These are phyloP conservation scores for Sarotherodon lohbergeri DNA, from an alignment of 2,113 vertebrate species.

Conservation along the genomic window DNA sequence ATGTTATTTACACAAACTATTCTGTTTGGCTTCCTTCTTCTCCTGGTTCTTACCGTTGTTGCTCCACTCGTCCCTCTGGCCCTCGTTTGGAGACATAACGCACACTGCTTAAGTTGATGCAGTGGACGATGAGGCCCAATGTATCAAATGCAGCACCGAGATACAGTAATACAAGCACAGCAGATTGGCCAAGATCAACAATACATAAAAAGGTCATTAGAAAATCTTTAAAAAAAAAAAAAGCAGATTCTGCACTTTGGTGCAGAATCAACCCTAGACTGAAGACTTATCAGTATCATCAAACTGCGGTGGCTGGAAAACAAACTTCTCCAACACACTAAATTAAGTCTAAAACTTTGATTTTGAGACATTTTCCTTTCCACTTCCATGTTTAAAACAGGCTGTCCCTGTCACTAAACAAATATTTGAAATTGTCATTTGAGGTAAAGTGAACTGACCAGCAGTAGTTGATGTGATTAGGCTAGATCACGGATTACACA, in stretches of 20 bases:
- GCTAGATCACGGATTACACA: rapidly evolving
- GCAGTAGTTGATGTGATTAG: background rate
- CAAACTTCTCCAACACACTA: background rate
- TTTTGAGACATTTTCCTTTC: background rate
- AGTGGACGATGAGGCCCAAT: background rate
- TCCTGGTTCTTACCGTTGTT: background rate
- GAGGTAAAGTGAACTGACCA: background rate
- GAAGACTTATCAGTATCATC: background rate
- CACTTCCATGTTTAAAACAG: background rate
- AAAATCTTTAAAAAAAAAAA: background rate
- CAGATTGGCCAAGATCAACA: background rate
- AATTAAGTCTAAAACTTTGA: background rate
- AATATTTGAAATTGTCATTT: background rate
- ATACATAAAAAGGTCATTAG: background rate
- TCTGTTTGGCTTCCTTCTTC: background rate
- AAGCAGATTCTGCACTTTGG: background rate
- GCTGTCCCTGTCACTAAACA: background rate
- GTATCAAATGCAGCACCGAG: background rate
- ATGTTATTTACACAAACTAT: background rate
- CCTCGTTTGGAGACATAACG: background rate
- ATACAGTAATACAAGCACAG: background rate
- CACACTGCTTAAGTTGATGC: background rate
- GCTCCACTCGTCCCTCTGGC: background rate
- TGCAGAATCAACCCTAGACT: background rate
- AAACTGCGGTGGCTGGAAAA: rapidly evolving